Conservation (phyloP, 1,140 invertebrate genomes). For the Arctopsyche grandis region DNA sequence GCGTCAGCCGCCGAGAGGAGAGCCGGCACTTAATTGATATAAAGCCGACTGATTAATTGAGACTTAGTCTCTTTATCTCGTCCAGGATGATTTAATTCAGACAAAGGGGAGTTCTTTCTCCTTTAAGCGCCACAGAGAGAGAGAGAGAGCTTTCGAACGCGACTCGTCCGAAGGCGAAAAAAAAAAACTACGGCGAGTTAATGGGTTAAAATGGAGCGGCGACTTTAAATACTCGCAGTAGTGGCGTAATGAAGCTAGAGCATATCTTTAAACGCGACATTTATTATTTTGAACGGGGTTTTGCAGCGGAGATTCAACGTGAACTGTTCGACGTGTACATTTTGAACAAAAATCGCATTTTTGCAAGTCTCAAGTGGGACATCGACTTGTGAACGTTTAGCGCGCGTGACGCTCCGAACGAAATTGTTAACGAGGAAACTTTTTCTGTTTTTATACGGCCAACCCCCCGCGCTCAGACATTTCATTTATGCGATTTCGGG, state of each 20-base stretch:
- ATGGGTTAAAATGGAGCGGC: not conserved
- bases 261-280: not conserved
- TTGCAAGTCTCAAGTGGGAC: not conserved
- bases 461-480: not conserved
- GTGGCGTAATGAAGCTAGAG: not conserved
- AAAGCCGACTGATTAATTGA: conserved; percentile 46
- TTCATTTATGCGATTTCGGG: conserved; percentile 34
- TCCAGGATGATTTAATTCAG: conserved; percentile 44
- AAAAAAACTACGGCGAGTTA: not conserved
- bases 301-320: no score
- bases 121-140: not conserved
- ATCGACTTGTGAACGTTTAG: not conserved
- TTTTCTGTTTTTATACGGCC: conserved; percentile 6
- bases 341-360: no score
- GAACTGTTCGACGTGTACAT: no score
- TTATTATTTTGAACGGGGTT: conserved; percentile 15
- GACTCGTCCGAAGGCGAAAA: not conserved
- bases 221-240: conserved; percentile 11
- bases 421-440: conserved; percentile 28
- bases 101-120: conserved; percentile 33
- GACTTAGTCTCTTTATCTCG: conserved; percentile 43
- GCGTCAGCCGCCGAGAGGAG: not conserved
- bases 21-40: conserved; percentile 43
- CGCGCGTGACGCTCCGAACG: conserved; percentile 1
- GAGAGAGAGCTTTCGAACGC: conserved; percentile 2